Evolutionary conservation across 2,113 vertebrate species (phyloP).

Genomic region (Gyps fulvus): DNA sequence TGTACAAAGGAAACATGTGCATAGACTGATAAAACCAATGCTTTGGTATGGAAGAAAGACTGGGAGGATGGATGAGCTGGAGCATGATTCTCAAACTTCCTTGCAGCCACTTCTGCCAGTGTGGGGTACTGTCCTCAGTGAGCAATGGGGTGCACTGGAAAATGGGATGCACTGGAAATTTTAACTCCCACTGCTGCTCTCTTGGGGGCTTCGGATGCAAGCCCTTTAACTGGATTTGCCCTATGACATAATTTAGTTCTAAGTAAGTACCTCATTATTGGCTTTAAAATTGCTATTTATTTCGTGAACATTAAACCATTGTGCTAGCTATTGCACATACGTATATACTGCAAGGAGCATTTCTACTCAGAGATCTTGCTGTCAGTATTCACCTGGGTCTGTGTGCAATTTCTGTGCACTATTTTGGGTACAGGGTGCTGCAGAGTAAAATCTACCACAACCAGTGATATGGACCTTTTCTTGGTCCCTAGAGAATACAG

Average conservation of each 20-base stretch:
- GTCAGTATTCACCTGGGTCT: neutral
- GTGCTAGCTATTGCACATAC: neutral
- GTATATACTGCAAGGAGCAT: neutral
- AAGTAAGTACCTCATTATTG: neutral
- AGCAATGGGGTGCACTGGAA: neutral
- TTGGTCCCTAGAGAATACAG: neutral
- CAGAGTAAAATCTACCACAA: neutral
- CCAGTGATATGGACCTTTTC: neutral
- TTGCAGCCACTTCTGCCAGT: neutral
- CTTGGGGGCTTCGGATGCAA: neutral
- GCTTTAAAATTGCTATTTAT: neutral
- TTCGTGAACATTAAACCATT: neutral
- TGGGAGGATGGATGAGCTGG: neutral
- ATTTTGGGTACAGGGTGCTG: neutral
- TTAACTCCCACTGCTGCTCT: neutral
- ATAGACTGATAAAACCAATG: neutral
- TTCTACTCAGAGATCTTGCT: neutral
- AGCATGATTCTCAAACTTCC: neutral
- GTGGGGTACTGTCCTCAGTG: neutral
- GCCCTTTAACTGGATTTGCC: neutral
- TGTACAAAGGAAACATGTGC: neutral
- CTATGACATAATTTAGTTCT: neutral
- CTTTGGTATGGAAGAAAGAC: neutral
- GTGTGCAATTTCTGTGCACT: neutral
- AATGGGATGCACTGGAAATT: neutral